phyloP scores from a whole-genome alignment of 2,113 vertebrate genomes.

The Dipodomys ordii region DNA sequence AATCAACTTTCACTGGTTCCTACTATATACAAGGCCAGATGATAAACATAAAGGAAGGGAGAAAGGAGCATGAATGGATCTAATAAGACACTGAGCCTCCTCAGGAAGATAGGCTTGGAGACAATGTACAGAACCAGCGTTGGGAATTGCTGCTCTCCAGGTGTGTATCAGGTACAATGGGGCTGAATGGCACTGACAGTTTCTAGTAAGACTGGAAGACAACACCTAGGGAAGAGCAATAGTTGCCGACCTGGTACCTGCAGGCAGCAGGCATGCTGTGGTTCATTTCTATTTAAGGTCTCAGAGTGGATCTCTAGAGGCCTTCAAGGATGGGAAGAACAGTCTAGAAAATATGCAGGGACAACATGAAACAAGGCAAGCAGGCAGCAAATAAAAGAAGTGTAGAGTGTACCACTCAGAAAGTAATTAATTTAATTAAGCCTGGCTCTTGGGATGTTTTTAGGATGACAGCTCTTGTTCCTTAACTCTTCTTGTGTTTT shows the following conservation, averaged over 20 bases:
- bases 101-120: background rate
- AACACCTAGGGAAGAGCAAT: background rate
- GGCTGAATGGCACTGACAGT: background rate
- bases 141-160: background rate
- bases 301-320: slow-evolving; percentile 11
- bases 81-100: background rate
- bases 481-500: slow-evolving; percentile 50
- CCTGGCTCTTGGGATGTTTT: slow-evolving; percentile 29
- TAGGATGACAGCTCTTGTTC: slow-evolving; percentile 33
- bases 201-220: background rate
- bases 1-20: background rate
- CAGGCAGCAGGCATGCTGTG: background rate
- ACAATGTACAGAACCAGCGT: background rate
- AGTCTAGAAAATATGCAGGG: background rate
- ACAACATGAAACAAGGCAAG: slow-evolving; percentile 11
- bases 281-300: background rate
- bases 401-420: background rate
- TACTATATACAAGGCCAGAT: background rate
- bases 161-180: fast-evolving
- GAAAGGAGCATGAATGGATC: background rate
- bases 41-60: background rate
- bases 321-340: background rate
- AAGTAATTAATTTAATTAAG: slow-evolving; percentile 61
- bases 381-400: slow-evolving; percentile 14
- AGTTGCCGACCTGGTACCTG: background rate